These are phyloP conservation scores for Geophilus truncorum DNA, from an alignment of 2,888 invertebrate genomes.

Conservation along the genomic window DNA sequence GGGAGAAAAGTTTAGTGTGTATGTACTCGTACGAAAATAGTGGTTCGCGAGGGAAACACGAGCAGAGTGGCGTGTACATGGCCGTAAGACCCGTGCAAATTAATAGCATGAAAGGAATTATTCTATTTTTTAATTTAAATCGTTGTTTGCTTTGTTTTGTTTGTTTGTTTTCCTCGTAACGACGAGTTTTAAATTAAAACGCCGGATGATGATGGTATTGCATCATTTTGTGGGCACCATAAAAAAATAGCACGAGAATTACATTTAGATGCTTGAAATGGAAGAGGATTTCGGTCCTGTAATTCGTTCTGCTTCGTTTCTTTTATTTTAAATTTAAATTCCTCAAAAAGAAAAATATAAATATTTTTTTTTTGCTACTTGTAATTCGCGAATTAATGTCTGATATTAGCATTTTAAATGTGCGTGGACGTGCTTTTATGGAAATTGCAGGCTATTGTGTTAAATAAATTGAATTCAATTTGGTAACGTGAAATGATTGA, in stretches of 20 bases:
- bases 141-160: too few relatives aligned
- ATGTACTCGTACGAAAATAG: not conserved
- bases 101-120: not conserved
- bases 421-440: not conserved
- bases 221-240: not conserved
- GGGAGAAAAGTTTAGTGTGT: not conserved
- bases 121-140: too few relatives aligned
- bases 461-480: not conserved
- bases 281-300: not conserved
- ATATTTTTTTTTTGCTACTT: not conserved
- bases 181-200: not conserved
- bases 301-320: not conserved
- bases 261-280: not conserved
- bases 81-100: not conserved
- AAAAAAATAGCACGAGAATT: not conserved
- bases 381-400: not conserved
- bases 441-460: not conserved
- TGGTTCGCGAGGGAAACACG: not conserved
- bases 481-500: not conserved
- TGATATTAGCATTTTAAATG: not conserved
- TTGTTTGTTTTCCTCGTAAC: too few relatives aligned
- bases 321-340: not conserved
- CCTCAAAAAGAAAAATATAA: too few relatives aligned
- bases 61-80: not conserved
- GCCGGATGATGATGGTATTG: not conserved